phyloP scores from a whole-genome alignment of 2,888 invertebrate genomes.

The Acanthopleura granulata region DNA sequence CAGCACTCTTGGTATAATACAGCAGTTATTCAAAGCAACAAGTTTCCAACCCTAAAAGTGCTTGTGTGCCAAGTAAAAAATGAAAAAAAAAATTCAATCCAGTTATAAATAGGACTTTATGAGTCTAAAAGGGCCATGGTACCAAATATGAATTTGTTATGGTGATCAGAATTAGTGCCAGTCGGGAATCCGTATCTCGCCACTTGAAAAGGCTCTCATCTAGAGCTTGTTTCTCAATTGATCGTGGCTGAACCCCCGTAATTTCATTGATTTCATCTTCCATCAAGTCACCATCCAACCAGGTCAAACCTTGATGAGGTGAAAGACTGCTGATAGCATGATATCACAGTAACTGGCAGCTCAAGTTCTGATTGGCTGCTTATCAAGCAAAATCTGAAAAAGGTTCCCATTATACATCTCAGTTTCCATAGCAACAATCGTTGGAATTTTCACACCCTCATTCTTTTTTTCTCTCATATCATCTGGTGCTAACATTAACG shows the following conservation, averaged over 20 bases:
- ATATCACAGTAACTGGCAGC: not conserved
- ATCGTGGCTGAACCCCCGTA: not conserved
- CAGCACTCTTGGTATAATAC: too few relatives aligned
- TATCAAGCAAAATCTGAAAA: constrained; percentile 5
- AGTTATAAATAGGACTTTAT: too few relatives aligned
- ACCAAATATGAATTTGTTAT: too few relatives aligned
- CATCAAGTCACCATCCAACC: not conserved
- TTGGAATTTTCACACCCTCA: not conserved
- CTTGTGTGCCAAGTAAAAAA: too few relatives aligned
- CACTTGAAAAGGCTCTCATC: too few relatives aligned
- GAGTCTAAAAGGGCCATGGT: too few relatives aligned
- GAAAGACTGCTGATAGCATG: not conserved
- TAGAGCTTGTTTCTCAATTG: not conserved
- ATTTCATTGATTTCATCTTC: not conserved
- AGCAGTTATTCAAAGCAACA: too few relatives aligned
- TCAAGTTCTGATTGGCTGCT: not conserved
- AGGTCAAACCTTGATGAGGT: not conserved
- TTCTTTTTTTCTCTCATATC: not conserved
- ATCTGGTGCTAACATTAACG: too few relatives aligned
- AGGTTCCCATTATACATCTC: not conserved
- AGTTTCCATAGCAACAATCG: not conserved
- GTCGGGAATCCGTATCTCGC: too few relatives aligned
- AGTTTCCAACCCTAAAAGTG: too few relatives aligned
- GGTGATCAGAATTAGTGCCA: too few relatives aligned
- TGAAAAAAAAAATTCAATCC: too few relatives aligned